These are phyloP conservation scores for Propithecus coquereli DNA, from an alignment of 2,113 vertebrate genomes.

Conservation along the genomic window DNA sequence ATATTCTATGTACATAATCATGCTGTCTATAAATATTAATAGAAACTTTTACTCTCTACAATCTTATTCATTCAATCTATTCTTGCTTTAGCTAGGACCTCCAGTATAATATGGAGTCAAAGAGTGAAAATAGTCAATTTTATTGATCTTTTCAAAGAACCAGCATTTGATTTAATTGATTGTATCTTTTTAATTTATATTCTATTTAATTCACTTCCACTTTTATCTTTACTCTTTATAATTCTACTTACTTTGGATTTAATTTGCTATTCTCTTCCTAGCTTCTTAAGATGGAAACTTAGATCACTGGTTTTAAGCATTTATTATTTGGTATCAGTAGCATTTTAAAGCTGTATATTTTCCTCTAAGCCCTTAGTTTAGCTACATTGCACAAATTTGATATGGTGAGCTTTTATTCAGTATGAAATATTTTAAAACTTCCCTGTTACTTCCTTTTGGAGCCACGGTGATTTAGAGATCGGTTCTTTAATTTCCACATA, in stretches of 20 bases:
- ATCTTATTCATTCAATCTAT: not conserved
- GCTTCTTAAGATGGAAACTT: not conserved
- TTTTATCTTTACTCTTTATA: not conserved
- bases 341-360: not conserved
- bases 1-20: not conserved
- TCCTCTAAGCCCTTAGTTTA: not conserved
- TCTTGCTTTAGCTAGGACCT: not conserved
- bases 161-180: not conserved
- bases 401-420: not conserved
- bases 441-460: not conserved
- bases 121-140: not conserved
- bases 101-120: not conserved
- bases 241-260: not conserved
- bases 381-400: not conserved
- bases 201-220: not conserved
- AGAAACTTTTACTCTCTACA: not conserved
- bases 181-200: not conserved
- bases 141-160: not conserved
- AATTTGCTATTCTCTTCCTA: not conserved
- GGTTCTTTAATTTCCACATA: not conserved
- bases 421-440: constrained; percentile 4
- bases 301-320: not conserved
- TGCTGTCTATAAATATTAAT: not conserved
- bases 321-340: not conserved
- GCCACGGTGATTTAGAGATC: not conserved